Conservation (phyloP, 2,113 vertebrate species). For the Triplophysa tibetana region DNA sequence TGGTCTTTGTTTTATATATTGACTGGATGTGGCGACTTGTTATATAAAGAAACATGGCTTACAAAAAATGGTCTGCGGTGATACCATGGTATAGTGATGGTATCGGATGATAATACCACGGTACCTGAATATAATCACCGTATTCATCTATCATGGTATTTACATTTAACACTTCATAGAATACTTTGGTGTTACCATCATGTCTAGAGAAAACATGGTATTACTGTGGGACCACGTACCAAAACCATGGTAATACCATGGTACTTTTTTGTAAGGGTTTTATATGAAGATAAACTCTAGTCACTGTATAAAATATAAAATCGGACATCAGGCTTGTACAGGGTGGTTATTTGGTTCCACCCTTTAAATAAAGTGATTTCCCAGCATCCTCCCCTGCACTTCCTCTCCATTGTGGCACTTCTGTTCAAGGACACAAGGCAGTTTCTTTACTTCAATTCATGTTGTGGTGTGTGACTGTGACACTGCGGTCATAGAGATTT, state of each 20-base stretch:
- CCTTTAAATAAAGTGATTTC: constrained; percentile 52
- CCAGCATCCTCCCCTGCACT: constrained; percentile 74
- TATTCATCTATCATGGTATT: constrained; percentile 32
- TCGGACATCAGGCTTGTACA: background rate
- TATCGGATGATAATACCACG: background rate
- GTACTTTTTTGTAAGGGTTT: background rate
- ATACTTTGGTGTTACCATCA: constrained; percentile 9
- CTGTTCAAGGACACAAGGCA: constrained; percentile 99
- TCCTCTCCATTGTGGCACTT: constrained; percentile 68
- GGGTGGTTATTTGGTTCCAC: constrained; percentile 33
- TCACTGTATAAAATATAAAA: background rate
- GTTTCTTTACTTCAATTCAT: constrained; percentile 67
- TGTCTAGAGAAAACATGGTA: background rate
- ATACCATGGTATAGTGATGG: background rate
- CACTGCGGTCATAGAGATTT: constrained; percentile 36
- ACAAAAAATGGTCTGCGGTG: background rate
- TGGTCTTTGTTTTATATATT: background rate
- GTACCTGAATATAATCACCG: constrained; percentile 3
- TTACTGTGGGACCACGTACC: background rate
- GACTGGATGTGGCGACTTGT: background rate
- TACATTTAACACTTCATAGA: background rate
- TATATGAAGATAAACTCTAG: background rate
- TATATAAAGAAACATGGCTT: background rate
- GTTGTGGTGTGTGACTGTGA: constrained; percentile 43
- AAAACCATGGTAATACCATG: background rate